Percentiles rank a stretch among this genome's conserved stretches.
These are phyloP conservation scores for Trichosurus vulpecula DNA, from an alignment of 2,797 vertebrate genomes.

Conservation along the genomic window DNA sequence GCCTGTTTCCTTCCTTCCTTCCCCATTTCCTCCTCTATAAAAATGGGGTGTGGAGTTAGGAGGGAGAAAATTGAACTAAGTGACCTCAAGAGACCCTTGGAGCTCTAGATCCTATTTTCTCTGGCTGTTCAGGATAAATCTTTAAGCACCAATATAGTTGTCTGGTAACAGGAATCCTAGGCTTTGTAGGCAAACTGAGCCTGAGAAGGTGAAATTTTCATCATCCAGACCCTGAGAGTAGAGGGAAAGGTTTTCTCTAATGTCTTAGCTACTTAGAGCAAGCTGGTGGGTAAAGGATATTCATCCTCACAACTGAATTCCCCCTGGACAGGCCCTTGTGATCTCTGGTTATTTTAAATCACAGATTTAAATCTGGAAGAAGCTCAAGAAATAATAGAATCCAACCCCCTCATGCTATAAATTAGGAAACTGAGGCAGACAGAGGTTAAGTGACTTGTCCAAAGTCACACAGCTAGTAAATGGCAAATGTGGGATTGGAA, in stretches of 20 bases:
- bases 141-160: neutral
- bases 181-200: neutral
- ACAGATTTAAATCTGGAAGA: neutral
- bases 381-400: neutral
- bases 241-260: neutral
- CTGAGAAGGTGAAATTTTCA: neutral
- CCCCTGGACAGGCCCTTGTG: neutral
- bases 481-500: neutral
- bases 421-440: neutral
- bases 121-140: neutral
- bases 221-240: neutral
- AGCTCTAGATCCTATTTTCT: neutral
- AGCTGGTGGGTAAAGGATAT: accelerated
- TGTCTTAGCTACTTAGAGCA: neutral
- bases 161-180: neutral
- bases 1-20: neutral
- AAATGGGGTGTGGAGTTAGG: neutral
- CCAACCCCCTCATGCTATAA: neutral
- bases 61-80: neutral
- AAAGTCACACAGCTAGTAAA: neutral
- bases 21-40: neutral
- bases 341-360: neutral
- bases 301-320: neutral
- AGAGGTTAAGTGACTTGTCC: neutral
- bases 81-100: neutral